Base-by-base conservation (phyloP, 2,888 invertebrate genomes). In the Epinotia ramella region DNA sequence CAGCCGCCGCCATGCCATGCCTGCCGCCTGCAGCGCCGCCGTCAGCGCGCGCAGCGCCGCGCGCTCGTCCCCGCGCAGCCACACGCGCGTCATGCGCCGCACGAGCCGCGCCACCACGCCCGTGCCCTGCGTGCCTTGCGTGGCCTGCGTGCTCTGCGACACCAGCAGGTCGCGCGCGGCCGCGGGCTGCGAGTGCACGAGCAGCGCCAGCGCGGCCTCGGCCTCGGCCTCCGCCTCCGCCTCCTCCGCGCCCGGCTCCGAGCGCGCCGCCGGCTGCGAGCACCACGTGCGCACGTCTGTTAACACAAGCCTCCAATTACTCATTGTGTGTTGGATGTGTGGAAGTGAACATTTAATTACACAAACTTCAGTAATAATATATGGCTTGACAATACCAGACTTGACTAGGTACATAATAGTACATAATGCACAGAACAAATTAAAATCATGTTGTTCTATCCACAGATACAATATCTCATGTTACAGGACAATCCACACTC, bases 11-110 rank as follows among this genome's bases (percentile, higher is more conserved):
- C 95, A 96, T 9, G 95, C 95, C 80, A 79, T n/a, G 53, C 84
- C 79, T 78, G 81, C 80, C 18, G 73, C 77, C 81, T 96, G 96
- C 79, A 97, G 95, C 75, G 95, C 95, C 63, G 90, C 92, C 62
- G 94, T 93, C 77, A 98, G 94, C 79, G 95, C 95, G 79, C 95
- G 94, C 44, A 97, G 90, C 6, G 98, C 97, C 67, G 95, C 95
- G 67, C 96, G 96, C 84, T 95, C 95, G 82, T 95, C 95, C 40
- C 96, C 96, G 73, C 95, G 96, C 73, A 98, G 97, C 93, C 98
- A 98, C 94, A 99, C 98, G 82, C 99, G 96, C 64, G 99, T 99
- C 98, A 99, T 97, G 83, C 99, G 96, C 77, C 97, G 96, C 65
- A 98, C 98, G 84, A 98, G 93, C 84, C 96, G 96, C 90, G 98